These are phyloP conservation scores for Stenodera caucasica DNA, from an alignment of 2,888 invertebrate genomes.

Conservation along the genomic window DNA sequence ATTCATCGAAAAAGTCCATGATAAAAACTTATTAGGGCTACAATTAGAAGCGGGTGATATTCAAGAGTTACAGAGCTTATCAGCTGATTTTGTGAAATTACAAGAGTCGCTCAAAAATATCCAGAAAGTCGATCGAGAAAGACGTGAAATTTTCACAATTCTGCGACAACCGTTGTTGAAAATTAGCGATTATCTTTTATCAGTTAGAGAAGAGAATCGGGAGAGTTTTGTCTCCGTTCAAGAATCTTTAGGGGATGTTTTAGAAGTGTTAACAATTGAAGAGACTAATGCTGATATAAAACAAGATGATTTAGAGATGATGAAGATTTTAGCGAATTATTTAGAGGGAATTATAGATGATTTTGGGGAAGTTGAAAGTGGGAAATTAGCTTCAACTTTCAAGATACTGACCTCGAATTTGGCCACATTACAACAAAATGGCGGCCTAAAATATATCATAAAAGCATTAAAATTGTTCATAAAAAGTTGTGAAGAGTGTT, in stretches of 20 bases:
- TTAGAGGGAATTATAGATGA: conserved; percentile 29
- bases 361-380: conserved; percentile 13
- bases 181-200: conserved; percentile 43
- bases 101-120: conserved; percentile 42
- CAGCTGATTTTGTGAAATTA: conserved; percentile 44
- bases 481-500: background rate
- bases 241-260: conserved; percentile 44
- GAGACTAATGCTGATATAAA: conserved; percentile 46
- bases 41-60: conserved; percentile 40
- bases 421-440: background rate
- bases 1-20: conserved; percentile 47
- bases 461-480: conserved; percentile 20
- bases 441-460: conserved; percentile 18
- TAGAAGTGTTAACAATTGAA: conserved; percentile 49
- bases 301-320: conserved; percentile 30
- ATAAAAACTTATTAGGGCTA: conserved; percentile 37
- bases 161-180: conserved; percentile 43
- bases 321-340: conserved; percentile 30
- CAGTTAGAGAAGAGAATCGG: conserved; percentile 39
- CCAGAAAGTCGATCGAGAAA: conserved; percentile 39
- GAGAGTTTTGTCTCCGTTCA: conserved; percentile 37
- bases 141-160: conserved; percentile 37
- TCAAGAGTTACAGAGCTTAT: conserved; percentile 42
- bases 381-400: conserved; percentile 1
- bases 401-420: conserved; percentile 8